A percentile compares a stretch with the other conserved stretches of the same genome.
phyloP scores from a whole-genome alignment of 2,797 vertebrate genomes.

The Decapterus maruadsi region DNA sequence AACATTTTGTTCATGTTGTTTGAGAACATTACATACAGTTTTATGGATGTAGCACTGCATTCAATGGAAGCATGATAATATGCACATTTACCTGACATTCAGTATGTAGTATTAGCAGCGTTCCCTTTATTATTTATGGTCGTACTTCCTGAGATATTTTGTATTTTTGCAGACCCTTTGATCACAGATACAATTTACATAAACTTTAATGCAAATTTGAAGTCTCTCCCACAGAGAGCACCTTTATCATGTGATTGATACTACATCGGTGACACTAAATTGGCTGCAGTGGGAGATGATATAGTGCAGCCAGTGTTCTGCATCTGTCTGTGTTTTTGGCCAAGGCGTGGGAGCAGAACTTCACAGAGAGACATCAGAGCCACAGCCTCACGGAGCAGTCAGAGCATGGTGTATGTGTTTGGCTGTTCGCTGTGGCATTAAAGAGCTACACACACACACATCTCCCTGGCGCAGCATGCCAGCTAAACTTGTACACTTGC shows the following conservation, averaged over 20 bases:
- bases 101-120: no score
- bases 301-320: slow-evolving; percentile 26
- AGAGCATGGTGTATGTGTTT: slow-evolving; percentile 42
- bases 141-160: not conserved
- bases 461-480: slow-evolving; percentile 28
- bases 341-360: slow-evolving; percentile 27
- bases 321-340: slow-evolving; percentile 53
- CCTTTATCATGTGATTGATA: slow-evolving; percentile 12
- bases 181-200: not conserved
- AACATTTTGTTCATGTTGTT: slow-evolving; percentile 10
- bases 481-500: slow-evolving; percentile 31
- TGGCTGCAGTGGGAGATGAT: slow-evolving; percentile 35
- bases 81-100: not conserved
- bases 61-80: not conserved
- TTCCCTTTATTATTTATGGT: no score
- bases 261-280: slow-evolving; percentile 20
- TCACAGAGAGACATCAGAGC: slow-evolving; percentile 50
- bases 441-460: slow-evolving; percentile 42
- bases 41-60: not conserved
- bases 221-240: slow-evolving; percentile 1
- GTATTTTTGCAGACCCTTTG: not conserved
- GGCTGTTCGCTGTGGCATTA: slow-evolving; percentile 34
- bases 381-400: slow-evolving; percentile 28
- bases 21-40: not conserved
- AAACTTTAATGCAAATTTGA: slow-evolving; percentile 7